Evolutionary conservation across 2,888 invertebrate genomes (phyloP), one percentile per base, ranked within the genome.

Genomic region (Polyommatus icarus): DNA sequence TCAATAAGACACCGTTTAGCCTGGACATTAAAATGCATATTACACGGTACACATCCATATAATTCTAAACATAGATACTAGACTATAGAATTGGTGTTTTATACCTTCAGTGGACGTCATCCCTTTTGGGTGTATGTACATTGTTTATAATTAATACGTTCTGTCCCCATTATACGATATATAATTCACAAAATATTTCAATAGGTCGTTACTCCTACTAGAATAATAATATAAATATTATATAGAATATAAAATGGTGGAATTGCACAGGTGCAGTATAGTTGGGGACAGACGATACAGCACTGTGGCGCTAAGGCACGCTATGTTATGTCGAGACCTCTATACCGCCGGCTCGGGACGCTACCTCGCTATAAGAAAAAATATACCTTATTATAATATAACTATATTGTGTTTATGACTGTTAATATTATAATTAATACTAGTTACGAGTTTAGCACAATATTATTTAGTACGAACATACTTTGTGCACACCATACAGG

Each of bases 41-140:
- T 75, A 75, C 75, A 54, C 50, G 29, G 50, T 79, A 79, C 77
- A 78, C 80, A 81, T 82, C 81, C 82, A 79, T 82, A 84, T 80
- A 78, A 79, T 72, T 81, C 82, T 83, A 88, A 83, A 84, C 89
- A 90, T 90, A 85, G 79, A 85, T 84, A 87, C 75, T 75, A 75
- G 24, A 54, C 75, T 75, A 75, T 75, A 54, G 75, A 75, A 89
- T 93, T 94, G 93, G 93, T 94, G 93, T 94, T 90, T 82, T 82
- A 85, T 91, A 93, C 93, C 93, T 93, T 88, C 93, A 93, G 93
- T 92, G 93, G 93, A 93, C 93, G 92, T 88, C 86, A 54, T 87
- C 87, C 88, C 89, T 87, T 86, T 78, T 90, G 89, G 88, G 92
- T 91, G 91, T 91, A 86, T 86, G 82, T 81, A 81, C 84, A 82